A percentile compares a stretch with the other conserved stretches of the same genome.
Conservation (phyloP, 1,140 invertebrate species). For the Cherax destructor region DNA sequence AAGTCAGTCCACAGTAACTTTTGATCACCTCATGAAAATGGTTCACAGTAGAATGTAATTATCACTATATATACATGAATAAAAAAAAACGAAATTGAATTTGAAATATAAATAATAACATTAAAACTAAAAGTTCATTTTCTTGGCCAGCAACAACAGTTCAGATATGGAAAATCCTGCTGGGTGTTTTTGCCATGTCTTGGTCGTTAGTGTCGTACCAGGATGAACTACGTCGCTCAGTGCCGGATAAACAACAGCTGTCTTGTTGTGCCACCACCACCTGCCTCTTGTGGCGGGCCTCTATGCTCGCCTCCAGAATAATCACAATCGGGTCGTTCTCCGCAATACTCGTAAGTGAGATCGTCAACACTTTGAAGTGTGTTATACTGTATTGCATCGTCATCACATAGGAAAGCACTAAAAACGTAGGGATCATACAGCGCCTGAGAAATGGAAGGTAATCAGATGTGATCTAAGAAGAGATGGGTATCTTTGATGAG, state of each 20-base stretch:
- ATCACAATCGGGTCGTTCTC: conserved; percentile 75
- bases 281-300: conserved; percentile 77
- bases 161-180: conserved; percentile 72
- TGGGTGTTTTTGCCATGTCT: conserved; percentile 76
- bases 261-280: conserved; percentile 73
- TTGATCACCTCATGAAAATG: too few relatives aligned
- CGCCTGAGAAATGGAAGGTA: too few relatives aligned
- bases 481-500: too few relatives aligned
- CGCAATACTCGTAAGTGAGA: conserved; percentile 52
- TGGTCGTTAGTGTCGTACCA: conserved; percentile 77
- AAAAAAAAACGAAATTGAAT: too few relatives aligned
- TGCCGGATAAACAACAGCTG: conserved; percentile 75
- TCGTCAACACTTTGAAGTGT: too few relatives aligned
- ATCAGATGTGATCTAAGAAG: too few relatives aligned
- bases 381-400: too few relatives aligned
- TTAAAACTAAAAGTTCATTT: not conserved
- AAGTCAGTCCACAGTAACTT: too few relatives aligned
- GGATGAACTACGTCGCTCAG: conserved; percentile 76
- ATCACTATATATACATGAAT: not conserved
- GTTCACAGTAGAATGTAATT: too few relatives aligned
- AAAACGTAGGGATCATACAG: too few relatives aligned
- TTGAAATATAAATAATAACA: not conserved
- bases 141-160: conserved; percentile 52
- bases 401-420: not conserved
- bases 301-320: conserved; percentile 75